Evolutionary conservation across 2,113 vertebrate species (phyloP).

Genomic region (Prinia subflava): DNA sequence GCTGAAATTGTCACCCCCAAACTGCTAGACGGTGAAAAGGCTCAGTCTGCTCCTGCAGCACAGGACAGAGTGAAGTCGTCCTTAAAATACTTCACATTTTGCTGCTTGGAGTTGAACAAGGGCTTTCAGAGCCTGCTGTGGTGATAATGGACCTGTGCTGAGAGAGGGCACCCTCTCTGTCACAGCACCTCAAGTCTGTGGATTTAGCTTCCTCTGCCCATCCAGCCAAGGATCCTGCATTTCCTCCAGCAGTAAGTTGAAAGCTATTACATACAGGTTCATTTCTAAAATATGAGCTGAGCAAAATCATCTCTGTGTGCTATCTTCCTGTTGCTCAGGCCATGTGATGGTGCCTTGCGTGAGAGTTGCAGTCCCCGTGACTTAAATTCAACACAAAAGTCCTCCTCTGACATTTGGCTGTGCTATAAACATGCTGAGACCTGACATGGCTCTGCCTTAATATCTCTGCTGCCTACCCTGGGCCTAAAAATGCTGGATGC

Average conservation of each 20-base stretch:
- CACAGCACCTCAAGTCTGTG: not conserved
- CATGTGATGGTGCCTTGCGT: not conserved
- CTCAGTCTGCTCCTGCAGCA: not conserved
- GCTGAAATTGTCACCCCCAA: not conserved
- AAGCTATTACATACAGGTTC: conserved; percentile 26
- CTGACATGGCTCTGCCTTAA: not conserved
- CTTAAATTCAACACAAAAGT: not conserved
- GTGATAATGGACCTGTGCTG: not conserved
- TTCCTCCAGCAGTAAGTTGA: not conserved
- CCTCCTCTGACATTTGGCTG: not conserved
- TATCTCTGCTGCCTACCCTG: no score
- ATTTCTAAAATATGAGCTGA: conserved; percentile 43
- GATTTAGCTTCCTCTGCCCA: not conserved
- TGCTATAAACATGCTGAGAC: not conserved
- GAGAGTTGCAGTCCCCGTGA: not conserved
- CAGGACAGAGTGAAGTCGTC: not conserved
- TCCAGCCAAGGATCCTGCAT: not conserved
- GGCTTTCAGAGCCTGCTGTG: not conserved
- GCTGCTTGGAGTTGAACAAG: not conserved
- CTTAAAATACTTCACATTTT: not conserved
- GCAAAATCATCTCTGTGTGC: not conserved
- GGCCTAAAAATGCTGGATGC: not conserved
- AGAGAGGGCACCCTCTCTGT: not conserved
- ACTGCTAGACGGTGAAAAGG: not conserved
- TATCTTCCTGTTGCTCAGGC: conserved; percentile 1